Evolutionary conservation across 1,140 invertebrate species (phyloP), one percentile per base, ranked within the genome.

Genomic region (Agrilus planipennis): DNA sequence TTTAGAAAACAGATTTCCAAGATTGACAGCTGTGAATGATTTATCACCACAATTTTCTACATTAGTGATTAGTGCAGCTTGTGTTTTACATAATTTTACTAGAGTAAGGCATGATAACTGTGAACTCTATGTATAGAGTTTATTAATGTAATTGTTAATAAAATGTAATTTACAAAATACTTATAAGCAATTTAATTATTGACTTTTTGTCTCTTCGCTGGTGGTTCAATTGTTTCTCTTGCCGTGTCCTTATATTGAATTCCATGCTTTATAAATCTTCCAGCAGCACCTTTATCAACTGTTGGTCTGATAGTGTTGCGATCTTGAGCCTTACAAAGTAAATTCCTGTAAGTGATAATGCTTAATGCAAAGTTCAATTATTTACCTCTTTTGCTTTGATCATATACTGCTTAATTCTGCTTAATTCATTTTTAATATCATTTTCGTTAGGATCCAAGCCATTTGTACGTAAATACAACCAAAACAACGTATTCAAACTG

Each of bases 201-300:
- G n/a, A n/a, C n/a, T n/a, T n/a, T n/a, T n/a, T n/a, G n/a, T n/a
- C n/a, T n/a, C n/a, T n/a, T n/a, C n/a, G n/a, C n/a, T n/a, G n/a
- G n/a, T n/a, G n/a, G n/a, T n/a, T n/a, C n/a, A n/a, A n/a, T n/a
- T n/a, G n/a, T n/a, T 45, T 39, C 10, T 39, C 37, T 14, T 15
- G 35, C 37, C 21, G 34, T 22, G 28, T 19, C 12, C 18, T 27
- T 14, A 27, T 44, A 17, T 12, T 31, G 20, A 2, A 75, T 50
- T 6, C 74, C 74, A 56, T 70, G 72, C 45, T 64, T 66, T 10
- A 77, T 62, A 54, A 78, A 76, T 51, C 76, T 60, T 42, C 64
- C 64, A 0, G 71, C 71, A 9, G 67, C 75, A 27, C 59, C 63
- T 44, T 70, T 54, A 44, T 77, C 57, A 2, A 78, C 44, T 39